A percentile compares a stretch with the other conserved stretches of the same genome.
Conservation (phyloP, 2,113 vertebrate species). For the Patagioenas fasciata region DNA sequence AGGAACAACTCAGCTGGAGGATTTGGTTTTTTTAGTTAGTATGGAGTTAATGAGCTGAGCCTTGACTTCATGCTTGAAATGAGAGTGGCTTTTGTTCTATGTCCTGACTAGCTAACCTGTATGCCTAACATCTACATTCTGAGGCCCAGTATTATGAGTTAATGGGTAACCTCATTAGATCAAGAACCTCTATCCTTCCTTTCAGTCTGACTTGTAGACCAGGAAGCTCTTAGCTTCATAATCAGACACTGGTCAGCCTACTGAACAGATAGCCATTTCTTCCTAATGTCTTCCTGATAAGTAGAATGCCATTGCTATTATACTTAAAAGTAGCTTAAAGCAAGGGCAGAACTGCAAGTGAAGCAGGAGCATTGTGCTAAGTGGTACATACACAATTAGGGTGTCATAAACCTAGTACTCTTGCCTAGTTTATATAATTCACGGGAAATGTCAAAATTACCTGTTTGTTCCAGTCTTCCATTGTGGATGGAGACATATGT, state of each 20-base stretch:
- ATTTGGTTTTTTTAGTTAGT: not conserved
- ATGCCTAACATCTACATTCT: not conserved
- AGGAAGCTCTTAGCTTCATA: not conserved
- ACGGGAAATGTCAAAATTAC: not conserved
- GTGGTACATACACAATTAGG: not conserved
- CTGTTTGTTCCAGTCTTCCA: not conserved
- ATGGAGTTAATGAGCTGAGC: not conserved
- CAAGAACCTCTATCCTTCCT: not conserved
- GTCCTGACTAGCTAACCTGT: not conserved
- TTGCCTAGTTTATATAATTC: not conserved
- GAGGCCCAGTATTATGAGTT: not conserved
- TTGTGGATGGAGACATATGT: not conserved
- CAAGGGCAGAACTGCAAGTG: not conserved
- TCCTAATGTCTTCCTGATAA: not conserved
- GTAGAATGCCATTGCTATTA: not conserved
- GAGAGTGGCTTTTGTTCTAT: not conserved
- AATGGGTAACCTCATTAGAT: not conserved
- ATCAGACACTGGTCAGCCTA: not conserved
- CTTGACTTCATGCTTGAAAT: not conserved
- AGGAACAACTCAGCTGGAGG: not conserved
- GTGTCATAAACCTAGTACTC: not conserved
- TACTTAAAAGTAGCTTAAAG: not conserved
- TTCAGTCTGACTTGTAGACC: not conserved
- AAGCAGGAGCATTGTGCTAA: not conserved
- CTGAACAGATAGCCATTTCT: not conserved